These are phyloP conservation scores for Diarsia rubi DNA, from an alignment of 2,888 invertebrate species.

Conservation along the genomic window DNA sequence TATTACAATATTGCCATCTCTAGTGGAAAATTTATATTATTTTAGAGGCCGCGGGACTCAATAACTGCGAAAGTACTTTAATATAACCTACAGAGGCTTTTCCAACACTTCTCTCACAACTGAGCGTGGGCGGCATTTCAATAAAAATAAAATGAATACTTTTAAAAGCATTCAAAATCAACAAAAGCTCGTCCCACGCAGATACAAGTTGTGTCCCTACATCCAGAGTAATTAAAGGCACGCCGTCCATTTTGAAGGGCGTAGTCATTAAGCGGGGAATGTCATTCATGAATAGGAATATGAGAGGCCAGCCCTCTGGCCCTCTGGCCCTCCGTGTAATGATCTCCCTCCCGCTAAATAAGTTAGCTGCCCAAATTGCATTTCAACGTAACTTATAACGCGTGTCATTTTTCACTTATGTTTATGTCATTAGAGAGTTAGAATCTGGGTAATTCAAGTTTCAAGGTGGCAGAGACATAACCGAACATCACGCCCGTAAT, in stretches of 20 bases:
- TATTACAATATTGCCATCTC: not conserved
- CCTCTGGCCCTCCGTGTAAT: conserved; percentile 50
- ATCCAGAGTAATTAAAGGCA: conserved; percentile 65
- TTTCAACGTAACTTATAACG: conserved; percentile 42
- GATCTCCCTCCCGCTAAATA: conserved; percentile 61
- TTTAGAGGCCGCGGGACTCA: not conserved
- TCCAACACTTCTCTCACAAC: not conserved
- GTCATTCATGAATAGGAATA: conserved; percentile 73
- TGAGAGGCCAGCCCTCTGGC: conserved; percentile 64
- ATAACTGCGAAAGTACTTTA: not conserved
- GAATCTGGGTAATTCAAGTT: not conserved
- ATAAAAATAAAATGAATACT: conserved; percentile 6
- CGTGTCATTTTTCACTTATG: conserved; percentile 33
- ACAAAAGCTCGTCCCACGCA: conserved; percentile 11
- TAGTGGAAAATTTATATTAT: not conserved
- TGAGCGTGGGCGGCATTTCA: not conserved
- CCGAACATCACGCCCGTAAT: not conserved
- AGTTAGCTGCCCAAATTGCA: conserved; percentile 63
- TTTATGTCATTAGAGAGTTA: not conserved
- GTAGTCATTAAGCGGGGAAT: conserved; percentile 66
- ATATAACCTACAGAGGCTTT: conserved; percentile 1
- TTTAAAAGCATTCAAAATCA: conserved; percentile 24
- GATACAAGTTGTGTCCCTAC: conserved; percentile 18
- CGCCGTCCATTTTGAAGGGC: conserved; percentile 56
- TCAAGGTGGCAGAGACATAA: not conserved